Percentiles rank a stretch among this genome's conserved stretches.
These are phyloP conservation scores for Lampris incognitus DNA, from an alignment of 2,113 vertebrate species.

Conservation along the genomic window DNA sequence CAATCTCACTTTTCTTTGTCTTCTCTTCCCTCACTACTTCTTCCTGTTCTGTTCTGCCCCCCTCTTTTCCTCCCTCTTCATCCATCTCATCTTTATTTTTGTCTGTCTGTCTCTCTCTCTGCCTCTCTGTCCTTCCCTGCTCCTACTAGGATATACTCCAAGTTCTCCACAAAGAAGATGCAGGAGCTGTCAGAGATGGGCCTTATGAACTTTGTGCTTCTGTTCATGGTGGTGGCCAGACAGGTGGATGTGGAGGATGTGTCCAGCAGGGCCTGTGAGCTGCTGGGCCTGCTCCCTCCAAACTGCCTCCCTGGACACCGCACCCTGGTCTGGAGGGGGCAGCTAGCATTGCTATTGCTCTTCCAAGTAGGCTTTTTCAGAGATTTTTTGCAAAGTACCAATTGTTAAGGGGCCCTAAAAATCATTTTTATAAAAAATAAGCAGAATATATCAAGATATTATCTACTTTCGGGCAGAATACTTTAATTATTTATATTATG, in stretches of 20 bases:
- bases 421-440: no score
- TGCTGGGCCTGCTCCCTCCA: conserved; percentile 85
- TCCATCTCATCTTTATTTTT: not conserved
- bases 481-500: no score
- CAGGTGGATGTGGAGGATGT: conserved; percentile 90
- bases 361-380: conserved; percentile 73
- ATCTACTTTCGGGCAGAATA: no score
- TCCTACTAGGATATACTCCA: conserved; percentile 91
- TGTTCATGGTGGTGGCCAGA: conserved; percentile 89
- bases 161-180: conserved; percentile 94
- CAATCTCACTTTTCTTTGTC: not conserved
- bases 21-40: not conserved
- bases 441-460: no score
- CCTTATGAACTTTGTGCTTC: conserved; percentile 91
- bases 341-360: conserved; percentile 89
- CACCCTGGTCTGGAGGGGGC: conserved; percentile 91
- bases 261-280: conserved; percentile 85
- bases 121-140: not conserved
- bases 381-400: not conserved
- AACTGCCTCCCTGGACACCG: conserved; percentile 76
- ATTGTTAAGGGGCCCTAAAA: no score
- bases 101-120: not conserved
- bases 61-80: not conserved
- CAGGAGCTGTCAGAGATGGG: conserved; percentile 92
- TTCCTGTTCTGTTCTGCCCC: not conserved